Percentiles rank a stretch among this genome's conserved stretches.
phyloP scores from a whole-genome alignment of 1,140 invertebrate genomes.

The Rhynchophorus ferrugineus region DNA sequence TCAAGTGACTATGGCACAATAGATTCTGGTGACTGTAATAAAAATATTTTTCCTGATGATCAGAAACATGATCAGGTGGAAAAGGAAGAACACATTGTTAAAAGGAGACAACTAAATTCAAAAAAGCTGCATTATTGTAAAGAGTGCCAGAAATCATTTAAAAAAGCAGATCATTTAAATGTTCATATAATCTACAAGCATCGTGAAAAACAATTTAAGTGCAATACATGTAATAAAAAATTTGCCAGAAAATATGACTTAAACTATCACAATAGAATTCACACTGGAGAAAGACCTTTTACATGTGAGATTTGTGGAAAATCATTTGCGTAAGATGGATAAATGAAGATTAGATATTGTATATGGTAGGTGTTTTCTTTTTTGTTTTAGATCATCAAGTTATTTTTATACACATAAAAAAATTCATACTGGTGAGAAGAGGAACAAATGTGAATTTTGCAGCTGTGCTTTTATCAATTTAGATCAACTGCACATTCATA shows the following conservation, averaged over 20 bases:
- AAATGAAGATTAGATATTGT: too few relatives aligned
- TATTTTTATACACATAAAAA: conserved; percentile 16
- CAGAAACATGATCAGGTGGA: too few relatives aligned
- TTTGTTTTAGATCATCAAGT: conserved; percentile 12
- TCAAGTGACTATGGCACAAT: too few relatives aligned
- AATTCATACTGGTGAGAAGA: conserved; percentile 7
- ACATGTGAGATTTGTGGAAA: conserved; percentile 51
- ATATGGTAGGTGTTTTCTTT: too few relatives aligned
- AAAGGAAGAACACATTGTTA: too few relatives aligned
- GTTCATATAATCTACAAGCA: conserved; percentile 12
- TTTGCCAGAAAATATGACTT: conserved; percentile 12
- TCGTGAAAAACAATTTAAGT: conserved; percentile 14
- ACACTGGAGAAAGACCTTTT: conserved; percentile 48
- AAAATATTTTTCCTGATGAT: too few relatives aligned
- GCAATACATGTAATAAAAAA: conserved; percentile 2
- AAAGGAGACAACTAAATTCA: too few relatives aligned
- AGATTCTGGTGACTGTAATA: too few relatives aligned
- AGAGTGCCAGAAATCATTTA: conserved; percentile 8
- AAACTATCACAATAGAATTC: conserved; percentile 44
- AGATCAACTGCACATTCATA: conserved; percentile 13
- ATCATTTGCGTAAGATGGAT: conserved; percentile 43
- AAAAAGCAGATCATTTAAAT: conserved; percentile 9
- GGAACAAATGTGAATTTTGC: conserved; percentile 9
- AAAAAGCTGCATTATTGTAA: conserved; percentile 26
- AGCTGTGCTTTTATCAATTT: conserved; percentile 7